Percentiles rank a stretch among this genome's conserved stretches.
These are phyloP conservation scores for Seriola dumerili DNA, from an alignment of 2,113 vertebrate genomes.

Conservation along the genomic window DNA sequence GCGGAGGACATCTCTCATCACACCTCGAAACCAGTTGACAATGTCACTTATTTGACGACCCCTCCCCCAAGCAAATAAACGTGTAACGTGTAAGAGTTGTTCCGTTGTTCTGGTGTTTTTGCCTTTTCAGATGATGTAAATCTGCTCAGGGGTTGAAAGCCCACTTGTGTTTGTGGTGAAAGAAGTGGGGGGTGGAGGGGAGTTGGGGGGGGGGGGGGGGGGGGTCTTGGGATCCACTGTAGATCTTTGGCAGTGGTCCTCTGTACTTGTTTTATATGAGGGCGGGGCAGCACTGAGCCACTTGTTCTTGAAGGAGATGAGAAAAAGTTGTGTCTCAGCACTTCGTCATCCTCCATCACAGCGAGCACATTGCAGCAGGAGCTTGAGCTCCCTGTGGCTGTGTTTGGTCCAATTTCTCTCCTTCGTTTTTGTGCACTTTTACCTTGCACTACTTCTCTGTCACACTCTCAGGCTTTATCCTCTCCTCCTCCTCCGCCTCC, in stretches of 20 bases:
- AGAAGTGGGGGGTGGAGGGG: conserved; percentile 42
- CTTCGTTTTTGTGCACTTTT: conserved; percentile 22
- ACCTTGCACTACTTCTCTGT: conserved; percentile 24
- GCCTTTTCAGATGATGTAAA: conserved; percentile 65
- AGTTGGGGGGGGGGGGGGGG: conserved; percentile 21
- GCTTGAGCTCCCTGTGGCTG: conserved; percentile 32
- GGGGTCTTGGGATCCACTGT: conserved; percentile 27
- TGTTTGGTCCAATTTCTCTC: conserved; percentile 32
- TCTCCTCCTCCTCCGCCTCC: no score
- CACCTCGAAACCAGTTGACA: conserved; percentile 50
- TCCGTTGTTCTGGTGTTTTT: conserved; percentile 45
- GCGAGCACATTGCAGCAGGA: conserved; percentile 51
- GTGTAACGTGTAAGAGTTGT: conserved; percentile 22
- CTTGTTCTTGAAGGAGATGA: conserved; percentile 54
- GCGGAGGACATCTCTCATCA: conserved; percentile 27
- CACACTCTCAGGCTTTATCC: conserved; percentile 26
- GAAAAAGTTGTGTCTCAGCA: conserved; percentile 59
- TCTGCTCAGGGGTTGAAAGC: conserved; percentile 71
- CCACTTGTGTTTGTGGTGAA: conserved; percentile 59
- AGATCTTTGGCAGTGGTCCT: conserved; percentile 39
- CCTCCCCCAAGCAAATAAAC: not conserved
- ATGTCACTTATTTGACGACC: conserved; percentile 70
- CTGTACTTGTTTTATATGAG: conserved; percentile 58
- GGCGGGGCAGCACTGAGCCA: conserved; percentile 58
- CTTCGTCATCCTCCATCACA: conserved; percentile 52